These are phyloP conservation scores for Tiphia femorata DNA, from an alignment of 2,888 invertebrate genomes.

Conservation along the genomic window DNA sequence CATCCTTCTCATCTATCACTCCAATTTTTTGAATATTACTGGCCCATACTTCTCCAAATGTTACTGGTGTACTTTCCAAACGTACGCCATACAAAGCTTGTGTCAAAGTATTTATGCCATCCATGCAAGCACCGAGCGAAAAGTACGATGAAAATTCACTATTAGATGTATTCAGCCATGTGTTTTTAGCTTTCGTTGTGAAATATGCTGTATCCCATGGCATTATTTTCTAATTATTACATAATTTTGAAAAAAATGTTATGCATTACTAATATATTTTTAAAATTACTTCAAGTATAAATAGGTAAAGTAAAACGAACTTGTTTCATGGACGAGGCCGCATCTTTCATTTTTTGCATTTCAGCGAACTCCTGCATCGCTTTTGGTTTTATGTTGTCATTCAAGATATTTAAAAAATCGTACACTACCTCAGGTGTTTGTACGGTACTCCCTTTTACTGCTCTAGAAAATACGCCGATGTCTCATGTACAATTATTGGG, in stretches of 20 bases:
- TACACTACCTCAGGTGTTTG: constrained; percentile 84
- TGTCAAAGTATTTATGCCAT: constrained; percentile 93
- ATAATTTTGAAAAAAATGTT: neutral
- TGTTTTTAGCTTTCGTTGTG: constrained; percentile 80
- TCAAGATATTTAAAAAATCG: constrained; percentile 84
- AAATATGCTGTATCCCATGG: constrained; percentile 93
- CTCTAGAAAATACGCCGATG: no score
- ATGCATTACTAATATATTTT: neutral
- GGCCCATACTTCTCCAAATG: constrained; percentile 86
- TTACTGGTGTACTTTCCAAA: constrained; percentile 77
- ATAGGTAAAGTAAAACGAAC: constrained; percentile 23
- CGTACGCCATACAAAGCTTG: constrained; percentile 86
- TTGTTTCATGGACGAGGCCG: constrained; percentile 47
- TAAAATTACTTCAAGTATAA: neutral
- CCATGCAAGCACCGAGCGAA: constrained; percentile 95
- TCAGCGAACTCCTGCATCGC: constrained; percentile 82
- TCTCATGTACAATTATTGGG: neutral
- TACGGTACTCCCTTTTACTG: constrained; percentile 88
- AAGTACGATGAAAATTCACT: constrained; percentile 88
- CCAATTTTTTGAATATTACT: constrained; percentile 91
- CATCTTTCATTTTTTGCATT: constrained; percentile 82
- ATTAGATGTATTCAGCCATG: constrained; percentile 78
- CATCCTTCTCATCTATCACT: constrained; percentile 86
- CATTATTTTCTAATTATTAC: constrained; percentile 52
- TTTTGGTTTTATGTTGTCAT: constrained; percentile 77